Conservation (phyloP, 2,888 invertebrate species). For the Lissonota sp. region DNA sequence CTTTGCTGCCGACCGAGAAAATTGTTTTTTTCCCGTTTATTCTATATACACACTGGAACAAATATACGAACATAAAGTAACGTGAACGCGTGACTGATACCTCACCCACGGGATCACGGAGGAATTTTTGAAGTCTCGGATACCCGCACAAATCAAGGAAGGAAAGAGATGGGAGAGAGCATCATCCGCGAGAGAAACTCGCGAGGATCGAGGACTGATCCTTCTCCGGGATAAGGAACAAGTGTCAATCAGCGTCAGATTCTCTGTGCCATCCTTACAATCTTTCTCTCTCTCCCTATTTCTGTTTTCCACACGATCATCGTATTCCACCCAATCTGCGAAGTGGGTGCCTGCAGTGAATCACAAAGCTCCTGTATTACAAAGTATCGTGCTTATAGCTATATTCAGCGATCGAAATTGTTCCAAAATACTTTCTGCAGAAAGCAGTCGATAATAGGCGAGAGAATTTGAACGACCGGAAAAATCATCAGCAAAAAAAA, state of each 20-base stretch:
- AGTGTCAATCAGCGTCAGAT: constrained; percentile 79
- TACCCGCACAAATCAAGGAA: neutral
- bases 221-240: constrained; percentile 74
- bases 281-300: constrained; percentile 16
- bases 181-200: constrained; percentile 27
- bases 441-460: too few relatives aligned
- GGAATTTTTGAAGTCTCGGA: neutral
- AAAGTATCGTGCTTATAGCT: too few relatives aligned
- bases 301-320: neutral
- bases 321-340: constrained; percentile 74
- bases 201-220: constrained; percentile 67
- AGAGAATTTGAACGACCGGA: too few relatives aligned
- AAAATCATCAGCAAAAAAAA: too few relatives aligned
- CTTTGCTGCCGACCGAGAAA: neutral
- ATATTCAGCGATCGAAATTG: too few relatives aligned
- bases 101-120: constrained; percentile 5
- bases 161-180: neutral
- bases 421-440: too few relatives aligned
- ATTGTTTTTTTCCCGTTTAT: constrained; percentile 10
- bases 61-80: neutral
- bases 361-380: constrained; percentile 29
- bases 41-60: neutral
- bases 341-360: constrained; percentile 62
- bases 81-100: constrained; percentile 10
- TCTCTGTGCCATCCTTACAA: constrained; percentile 22